Evolutionary conservation across 1,140 invertebrate genomes (phyloP).

Genomic region (Zophobas atratus): DNA sequence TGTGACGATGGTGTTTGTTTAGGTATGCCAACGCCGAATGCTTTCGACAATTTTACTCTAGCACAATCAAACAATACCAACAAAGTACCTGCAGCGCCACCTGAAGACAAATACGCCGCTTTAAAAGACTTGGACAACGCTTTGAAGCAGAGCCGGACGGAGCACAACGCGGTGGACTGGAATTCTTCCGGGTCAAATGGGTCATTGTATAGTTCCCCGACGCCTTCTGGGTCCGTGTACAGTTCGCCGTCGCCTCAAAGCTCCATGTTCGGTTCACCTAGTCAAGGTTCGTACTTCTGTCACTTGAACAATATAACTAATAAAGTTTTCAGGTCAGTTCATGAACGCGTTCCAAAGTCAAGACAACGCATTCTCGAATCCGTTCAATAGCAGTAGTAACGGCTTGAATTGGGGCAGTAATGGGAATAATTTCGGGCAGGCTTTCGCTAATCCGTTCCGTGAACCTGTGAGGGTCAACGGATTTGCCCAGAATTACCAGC

Average conservation of each 20-base stretch:
- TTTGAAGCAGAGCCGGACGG: conserved; percentile 51
- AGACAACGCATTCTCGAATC: conserved; percentile 58
- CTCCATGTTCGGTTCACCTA: conserved; percentile 66
- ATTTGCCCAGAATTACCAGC: conserved; percentile 59
- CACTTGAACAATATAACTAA: not conserved
- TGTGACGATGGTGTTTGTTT: conserved; percentile 29
- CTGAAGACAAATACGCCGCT: conserved; percentile 85
- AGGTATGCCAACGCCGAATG: conserved; percentile 57
- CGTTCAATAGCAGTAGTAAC: conserved; percentile 50
- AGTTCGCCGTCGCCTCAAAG: conserved; percentile 65
- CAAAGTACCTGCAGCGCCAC: conserved; percentile 40
- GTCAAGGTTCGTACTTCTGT: conserved; percentile 62
- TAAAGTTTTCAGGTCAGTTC: conserved; percentile 62
- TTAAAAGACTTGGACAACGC: conserved; percentile 83
- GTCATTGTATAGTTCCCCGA: conserved; percentile 66
- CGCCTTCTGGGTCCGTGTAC: conserved; percentile 65
- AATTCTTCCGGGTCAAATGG: conserved; percentile 62
- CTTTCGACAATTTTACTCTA: conserved; percentile 53
- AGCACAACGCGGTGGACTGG: conserved; percentile 62
- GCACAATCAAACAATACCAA: conserved; percentile 33
- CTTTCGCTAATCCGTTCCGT: conserved; percentile 59
- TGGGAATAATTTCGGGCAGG: conserved; percentile 48
- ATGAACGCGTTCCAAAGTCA: conserved; percentile 60
- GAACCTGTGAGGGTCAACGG: conserved; percentile 59
- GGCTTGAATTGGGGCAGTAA: conserved; percentile 50